Percentiles rank a stretch among this genome's conserved stretches.
Conservation (phyloP, 2,797 vertebrate species). For the Alcedo quadribrachys region DNA sequence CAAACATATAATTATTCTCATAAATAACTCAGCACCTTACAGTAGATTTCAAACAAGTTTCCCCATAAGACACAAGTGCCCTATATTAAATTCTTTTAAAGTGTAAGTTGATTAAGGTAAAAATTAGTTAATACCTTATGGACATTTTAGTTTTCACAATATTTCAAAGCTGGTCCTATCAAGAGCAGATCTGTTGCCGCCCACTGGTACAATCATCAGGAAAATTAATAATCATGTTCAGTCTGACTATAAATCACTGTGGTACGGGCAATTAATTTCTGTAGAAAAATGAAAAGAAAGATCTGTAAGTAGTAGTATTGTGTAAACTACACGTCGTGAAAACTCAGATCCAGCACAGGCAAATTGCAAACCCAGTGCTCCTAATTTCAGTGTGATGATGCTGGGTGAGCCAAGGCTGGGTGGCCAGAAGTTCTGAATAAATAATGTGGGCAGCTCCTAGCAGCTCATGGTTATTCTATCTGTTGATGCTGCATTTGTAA, state of each 20-base stretch:
- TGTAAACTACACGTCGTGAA: slow-evolving; percentile 85
- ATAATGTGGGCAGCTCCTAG: slow-evolving; percentile 47
- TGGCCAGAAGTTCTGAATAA: slow-evolving; percentile 56
- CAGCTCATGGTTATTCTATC: slow-evolving; percentile 46
- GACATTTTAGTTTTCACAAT: slow-evolving; percentile 86
- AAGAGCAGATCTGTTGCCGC: slow-evolving; percentile 86
- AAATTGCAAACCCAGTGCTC: slow-evolving; percentile 73
- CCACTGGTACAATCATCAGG: slow-evolving; percentile 95
- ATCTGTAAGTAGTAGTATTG: slow-evolving; percentile 91
- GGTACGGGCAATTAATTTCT: slow-evolving; percentile 96
- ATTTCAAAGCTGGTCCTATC: slow-evolving; percentile 86
- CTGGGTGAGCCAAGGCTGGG: slow-evolving; percentile 65
- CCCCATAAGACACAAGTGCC: slow-evolving; percentile 82
- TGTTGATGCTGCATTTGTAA: slow-evolving; percentile 5
- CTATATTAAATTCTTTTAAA: slow-evolving; percentile 90
- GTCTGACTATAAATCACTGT: slow-evolving; percentile 94
- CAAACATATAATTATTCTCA: slow-evolving; percentile 86
- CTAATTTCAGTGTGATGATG: slow-evolving; percentile 68
- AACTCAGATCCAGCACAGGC: slow-evolving; percentile 78
- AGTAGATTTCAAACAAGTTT: slow-evolving; percentile 83
- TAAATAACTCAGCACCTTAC: slow-evolving; percentile 87
- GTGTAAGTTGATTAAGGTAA: slow-evolving; percentile 93
- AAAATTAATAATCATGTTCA: slow-evolving; percentile 97
- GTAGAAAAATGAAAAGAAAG: slow-evolving; percentile 86
- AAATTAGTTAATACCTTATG: slow-evolving; percentile 91